Percentiles rank a stretch among this genome's conserved stretches.
Evolutionary conservation across 1,140 invertebrate genomes (phyloP).

Genomic region (Drosophila willistoni): DNA sequence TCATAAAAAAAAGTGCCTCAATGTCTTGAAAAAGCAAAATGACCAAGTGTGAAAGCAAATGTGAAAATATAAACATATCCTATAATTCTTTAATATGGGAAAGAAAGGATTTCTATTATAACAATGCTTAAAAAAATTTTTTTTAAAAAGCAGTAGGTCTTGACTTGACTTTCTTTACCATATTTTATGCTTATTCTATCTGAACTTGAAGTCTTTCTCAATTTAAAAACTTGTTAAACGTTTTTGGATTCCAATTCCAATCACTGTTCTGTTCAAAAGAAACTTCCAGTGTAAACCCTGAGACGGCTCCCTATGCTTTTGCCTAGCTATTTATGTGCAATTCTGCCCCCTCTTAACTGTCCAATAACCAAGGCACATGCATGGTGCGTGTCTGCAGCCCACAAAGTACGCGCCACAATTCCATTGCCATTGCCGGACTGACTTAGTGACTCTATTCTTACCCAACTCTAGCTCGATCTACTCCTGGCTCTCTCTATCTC

Average conservation of each 20-base stretch:
- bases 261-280: neutral
- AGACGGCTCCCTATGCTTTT: neutral
- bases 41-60: too few relatives aligned
- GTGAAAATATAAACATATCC: too few relatives aligned
- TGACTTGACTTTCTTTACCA: too few relatives aligned
- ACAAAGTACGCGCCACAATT: conserved; percentile 73
- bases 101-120: too few relatives aligned
- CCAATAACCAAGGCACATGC: conserved; percentile 44
- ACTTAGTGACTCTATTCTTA: conserved; percentile 61
- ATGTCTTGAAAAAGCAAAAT: too few relatives aligned
- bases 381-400: conserved; percentile 68
- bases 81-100: too few relatives aligned
- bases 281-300: conserved; percentile 14
- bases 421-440: conserved; percentile 55
- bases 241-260: neutral
- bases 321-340: conserved; percentile 66
- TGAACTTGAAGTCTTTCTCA: too few relatives aligned
- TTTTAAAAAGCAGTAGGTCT: too few relatives aligned
- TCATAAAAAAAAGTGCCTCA: too few relatives aligned
- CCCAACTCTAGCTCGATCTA: conserved; percentile 16
- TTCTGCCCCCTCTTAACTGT: conserved; percentile 19
- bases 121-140: too few relatives aligned
- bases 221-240: neutral
- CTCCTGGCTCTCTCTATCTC: neutral
- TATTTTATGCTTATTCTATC: too few relatives aligned